Evolutionary conservation across 2,113 vertebrate species (phyloP), one percentile per base, ranked within the genome.

Genomic region (Taxidea taxus): DNA sequence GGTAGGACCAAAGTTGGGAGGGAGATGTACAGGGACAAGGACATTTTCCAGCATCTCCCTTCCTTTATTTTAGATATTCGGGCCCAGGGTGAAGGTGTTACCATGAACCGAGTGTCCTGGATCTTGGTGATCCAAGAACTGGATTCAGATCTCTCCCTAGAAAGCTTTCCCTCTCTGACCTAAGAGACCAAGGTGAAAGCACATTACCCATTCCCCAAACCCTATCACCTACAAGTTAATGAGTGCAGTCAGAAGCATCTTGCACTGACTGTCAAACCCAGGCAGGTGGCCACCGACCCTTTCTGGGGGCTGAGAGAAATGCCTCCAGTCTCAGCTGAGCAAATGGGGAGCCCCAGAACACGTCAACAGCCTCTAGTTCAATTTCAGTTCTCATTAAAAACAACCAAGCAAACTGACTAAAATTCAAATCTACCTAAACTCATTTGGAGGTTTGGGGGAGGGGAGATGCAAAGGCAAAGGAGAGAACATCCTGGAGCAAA

Each of bases 311-410:
- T 20, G 12, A 0, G 34, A 74, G 77, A 12, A 51, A 47, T 14
- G 23, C 29, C n/a, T n/a, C 64, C 4, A 18, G 64, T 23, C 82
- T 58, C 39, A n/a, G 44, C 85, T 9, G 21, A 87, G 87, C n/a
- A 58, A 51, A 72, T 27, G 14, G 64, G 47, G 47, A 25, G 54
- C 49, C 29, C 80, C 27, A 49, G 34, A 64, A 39, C 11, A 39
- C 68, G 68, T 68, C 66, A 68, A 68, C 31, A 6, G 49, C 68
- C 77, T 89, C 62, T 5, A 62, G 74, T 62, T 96, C 81, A 85
- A 90, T 92, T 95, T 88, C 88, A 94, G 92, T 87, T 86, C 87
- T 62, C 66, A 91, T 97, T 87, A 75, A 94, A 96, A 94, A 93
- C 23, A 95, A 94, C 42, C 21, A 37, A 94, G 87, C 42, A 87